Conservation (phyloP, 2,888 invertebrate species). For the Eupithecia insigniata region DNA sequence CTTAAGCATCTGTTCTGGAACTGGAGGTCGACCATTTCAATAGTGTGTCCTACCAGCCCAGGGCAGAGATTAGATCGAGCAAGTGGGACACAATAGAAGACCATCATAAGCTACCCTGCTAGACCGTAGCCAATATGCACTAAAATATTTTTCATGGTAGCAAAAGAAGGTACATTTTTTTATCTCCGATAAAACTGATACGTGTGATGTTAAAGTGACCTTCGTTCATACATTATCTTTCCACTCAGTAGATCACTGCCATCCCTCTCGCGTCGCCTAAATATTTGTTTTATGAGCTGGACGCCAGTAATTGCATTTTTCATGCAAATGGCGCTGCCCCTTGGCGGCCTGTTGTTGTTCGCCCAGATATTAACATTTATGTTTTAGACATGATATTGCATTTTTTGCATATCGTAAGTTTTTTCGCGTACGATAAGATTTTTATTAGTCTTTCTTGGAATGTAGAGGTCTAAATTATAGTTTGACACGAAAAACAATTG, state of each 20-base stretch:
- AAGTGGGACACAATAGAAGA: no score
- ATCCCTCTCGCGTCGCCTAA: slow-evolving; percentile 6
- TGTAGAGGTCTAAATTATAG: not conserved
- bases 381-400: slow-evolving; percentile 1
- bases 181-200: not conserved
- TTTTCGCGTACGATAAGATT: slow-evolving; percentile 1
- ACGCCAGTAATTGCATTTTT: slow-evolving; percentile 52
- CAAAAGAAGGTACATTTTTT: not conserved
- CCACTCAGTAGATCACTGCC: not conserved
- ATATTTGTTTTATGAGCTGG: slow-evolving; percentile 48
- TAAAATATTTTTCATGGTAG: not conserved
- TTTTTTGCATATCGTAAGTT: not conserved
- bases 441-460: not conserved
- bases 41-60: no score
- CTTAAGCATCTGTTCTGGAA: not conserved
- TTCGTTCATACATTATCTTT: not conserved
- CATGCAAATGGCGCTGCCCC: slow-evolving; percentile 41
- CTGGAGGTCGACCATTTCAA: not conserved
- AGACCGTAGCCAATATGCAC: not conserved
- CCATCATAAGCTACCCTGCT: not conserved
- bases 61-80: no score
- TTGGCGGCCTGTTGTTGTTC: not conserved
- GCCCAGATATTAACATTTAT: not conserved
- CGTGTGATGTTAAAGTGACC: not conserved
- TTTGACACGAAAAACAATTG: not conserved